Evolutionary conservation across 2,888 invertebrate genomes (phyloP).

Genomic region (Tiphia femorata): DNA sequence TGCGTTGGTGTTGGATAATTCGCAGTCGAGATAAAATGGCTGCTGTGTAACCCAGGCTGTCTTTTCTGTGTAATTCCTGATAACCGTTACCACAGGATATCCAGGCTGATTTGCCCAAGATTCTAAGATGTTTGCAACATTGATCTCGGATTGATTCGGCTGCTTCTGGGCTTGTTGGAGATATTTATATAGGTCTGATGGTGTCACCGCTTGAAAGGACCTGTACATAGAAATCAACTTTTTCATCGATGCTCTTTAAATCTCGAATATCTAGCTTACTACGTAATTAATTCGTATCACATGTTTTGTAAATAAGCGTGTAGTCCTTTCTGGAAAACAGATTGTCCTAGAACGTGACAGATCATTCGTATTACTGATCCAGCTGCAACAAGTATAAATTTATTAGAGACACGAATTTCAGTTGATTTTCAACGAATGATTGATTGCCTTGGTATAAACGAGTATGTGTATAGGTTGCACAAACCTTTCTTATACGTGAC

Average conservation of each 20-base stretch:
- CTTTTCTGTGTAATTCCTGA: constrained; percentile 69
- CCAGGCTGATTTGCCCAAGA: constrained; percentile 82
- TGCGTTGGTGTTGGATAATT: background rate
- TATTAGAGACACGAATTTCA: background rate
- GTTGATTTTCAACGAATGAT: background rate
- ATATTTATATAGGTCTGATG: constrained; percentile 47
- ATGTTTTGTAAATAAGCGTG: constrained; percentile 42
- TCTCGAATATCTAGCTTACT: background rate
- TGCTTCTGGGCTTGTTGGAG: constrained; percentile 33
- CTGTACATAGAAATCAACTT: constrained; percentile 22
- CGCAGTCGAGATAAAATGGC: constrained; percentile 73
- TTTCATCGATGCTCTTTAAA: background rate
- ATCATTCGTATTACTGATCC: constrained; percentile 54
- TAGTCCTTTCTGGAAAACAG: constrained; percentile 43
- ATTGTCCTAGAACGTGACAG: constrained; percentile 34
- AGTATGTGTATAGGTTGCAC: no score
- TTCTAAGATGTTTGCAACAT: constrained; percentile 73
- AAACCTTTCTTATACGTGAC: constrained; percentile 77
- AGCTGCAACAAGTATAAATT: background rate
- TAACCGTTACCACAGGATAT: constrained; percentile 76
- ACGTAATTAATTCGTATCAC: constrained; percentile 25
- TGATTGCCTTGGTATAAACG: no score
- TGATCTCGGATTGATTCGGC: background rate
- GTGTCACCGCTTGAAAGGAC: constrained; percentile 42
- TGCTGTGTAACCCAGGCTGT: constrained; percentile 60